Conservation (phyloP, 2,888 invertebrate genomes). For the Zhuqinia jingwanae region DNA sequence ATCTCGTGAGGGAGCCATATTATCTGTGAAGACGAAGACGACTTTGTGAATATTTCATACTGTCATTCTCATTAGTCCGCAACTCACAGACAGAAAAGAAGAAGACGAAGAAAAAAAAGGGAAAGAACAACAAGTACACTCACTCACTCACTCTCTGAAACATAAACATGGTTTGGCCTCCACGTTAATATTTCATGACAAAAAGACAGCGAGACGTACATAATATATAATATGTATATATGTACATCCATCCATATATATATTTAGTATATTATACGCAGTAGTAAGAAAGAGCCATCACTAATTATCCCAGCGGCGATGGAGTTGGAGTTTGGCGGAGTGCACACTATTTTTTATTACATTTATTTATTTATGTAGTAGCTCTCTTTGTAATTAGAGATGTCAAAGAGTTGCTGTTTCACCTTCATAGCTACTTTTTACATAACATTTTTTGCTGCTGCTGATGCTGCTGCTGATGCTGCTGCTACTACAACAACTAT, state of each 20-base stretch:
- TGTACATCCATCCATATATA: too few relatives aligned
- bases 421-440: too few relatives aligned
- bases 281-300: too few relatives aligned
- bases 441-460: too few relatives aligned
- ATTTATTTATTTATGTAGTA: conserved; percentile 28
- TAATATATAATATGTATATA: too few relatives aligned
- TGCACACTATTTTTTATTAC: too few relatives aligned
- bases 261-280: too few relatives aligned
- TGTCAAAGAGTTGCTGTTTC: background rate
- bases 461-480: too few relatives aligned
- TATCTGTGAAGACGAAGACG: background rate
- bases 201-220: background rate
- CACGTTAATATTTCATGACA: conserved; percentile 25
- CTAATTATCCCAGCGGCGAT: conserved; percentile 18
- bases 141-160: background rate
- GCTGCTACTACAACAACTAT: too few relatives aligned
- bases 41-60: conserved; percentile 34
- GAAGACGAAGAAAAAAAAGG: too few relatives aligned
- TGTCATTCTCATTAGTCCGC: conserved; percentile 10
- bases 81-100: background rate
- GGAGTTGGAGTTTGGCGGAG: too few relatives aligned
- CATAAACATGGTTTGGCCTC: background rate
- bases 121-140: background rate
- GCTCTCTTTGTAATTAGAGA: conserved; percentile 42
- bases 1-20: background rate